Conservation (phyloP, 2,888 invertebrate species). For the Opisthograptis luteolata region DNA sequence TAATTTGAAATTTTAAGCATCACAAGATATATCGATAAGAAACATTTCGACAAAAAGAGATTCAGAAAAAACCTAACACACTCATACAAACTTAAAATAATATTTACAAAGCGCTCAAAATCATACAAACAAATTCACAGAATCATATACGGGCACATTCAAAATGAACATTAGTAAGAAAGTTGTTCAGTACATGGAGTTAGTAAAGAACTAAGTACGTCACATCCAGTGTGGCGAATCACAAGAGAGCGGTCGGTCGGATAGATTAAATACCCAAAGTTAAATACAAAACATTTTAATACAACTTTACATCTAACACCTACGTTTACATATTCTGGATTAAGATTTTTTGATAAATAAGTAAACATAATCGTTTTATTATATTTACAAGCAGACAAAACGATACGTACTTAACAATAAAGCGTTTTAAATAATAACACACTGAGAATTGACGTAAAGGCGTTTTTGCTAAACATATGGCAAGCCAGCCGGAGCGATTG, state of each 20-base stretch:
- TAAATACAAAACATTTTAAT: conserved; percentile 82
- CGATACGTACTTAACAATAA: conserved; percentile 78
- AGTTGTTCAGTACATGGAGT: conserved; percentile 59
- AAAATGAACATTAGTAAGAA: conserved; percentile 58
- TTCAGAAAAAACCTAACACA: conserved; percentile 78
- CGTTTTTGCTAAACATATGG: conserved; percentile 77
- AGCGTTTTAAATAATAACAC: conserved; percentile 84
- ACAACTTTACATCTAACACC: conserved; percentile 83
- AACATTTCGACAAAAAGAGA: conserved; percentile 69
- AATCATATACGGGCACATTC: conserved; percentile 55
- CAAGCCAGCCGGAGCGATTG: conserved; percentile 72
- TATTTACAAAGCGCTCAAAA: conserved; percentile 81
- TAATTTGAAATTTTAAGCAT: conserved; percentile 36
- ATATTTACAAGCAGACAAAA: conserved; percentile 84
- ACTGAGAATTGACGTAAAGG: conserved; percentile 84
- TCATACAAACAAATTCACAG: conserved; percentile 70
- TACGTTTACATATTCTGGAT: conserved; percentile 79
- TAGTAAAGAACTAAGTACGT: conserved; percentile 65
- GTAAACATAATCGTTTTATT: conserved; percentile 77
- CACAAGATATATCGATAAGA: conserved; percentile 57
- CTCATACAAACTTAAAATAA: conserved; percentile 78
- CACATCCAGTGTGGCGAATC: conserved; percentile 71
- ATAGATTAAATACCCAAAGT: conserved; percentile 79
- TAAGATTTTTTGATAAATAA: conserved; percentile 82
- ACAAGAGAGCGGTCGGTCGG: conserved; percentile 81